Evolutionary conservation across 2,888 invertebrate species (phyloP).

Genomic region (Suillia variegata): DNA sequence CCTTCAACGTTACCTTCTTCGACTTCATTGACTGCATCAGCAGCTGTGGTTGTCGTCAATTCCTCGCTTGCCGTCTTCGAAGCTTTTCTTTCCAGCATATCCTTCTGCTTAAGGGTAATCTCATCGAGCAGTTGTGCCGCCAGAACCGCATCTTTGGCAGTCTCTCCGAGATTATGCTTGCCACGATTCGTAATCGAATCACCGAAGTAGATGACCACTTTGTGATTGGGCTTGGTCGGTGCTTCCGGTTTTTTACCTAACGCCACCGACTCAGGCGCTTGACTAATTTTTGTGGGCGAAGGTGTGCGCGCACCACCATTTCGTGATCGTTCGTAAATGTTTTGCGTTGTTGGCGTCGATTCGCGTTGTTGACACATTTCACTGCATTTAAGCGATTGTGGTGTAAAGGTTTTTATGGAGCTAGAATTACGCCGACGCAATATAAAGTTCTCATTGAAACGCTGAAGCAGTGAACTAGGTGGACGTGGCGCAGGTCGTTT

Average conservation of each 20-base stretch:
- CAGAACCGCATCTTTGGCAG: slow-evolving; percentile 24
- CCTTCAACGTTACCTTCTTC: slow-evolving; percentile 24
- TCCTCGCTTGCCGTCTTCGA: slow-evolving; percentile 4
- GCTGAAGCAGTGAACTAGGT: slow-evolving; percentile 48
- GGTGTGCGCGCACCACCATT: slow-evolving; percentile 42
- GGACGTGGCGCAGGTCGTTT: slow-evolving; percentile 52
- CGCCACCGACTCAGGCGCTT: slow-evolving; percentile 38
- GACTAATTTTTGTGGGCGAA: slow-evolving; percentile 50
- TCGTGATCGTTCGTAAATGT: slow-evolving; percentile 20
- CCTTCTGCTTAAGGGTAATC: slow-evolving; percentile 11
- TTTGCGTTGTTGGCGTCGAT: slow-evolving; percentile 25
- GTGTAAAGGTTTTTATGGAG: slow-evolving; percentile 55
- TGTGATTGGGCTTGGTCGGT: slow-evolving; percentile 62
- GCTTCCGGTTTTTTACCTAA: slow-evolving; percentile 55
- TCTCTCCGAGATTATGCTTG: slow-evolving; percentile 25
- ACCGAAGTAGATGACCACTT: slow-evolving; percentile 76
- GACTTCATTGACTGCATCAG: not conserved
- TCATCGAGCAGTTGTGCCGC: slow-evolving; percentile 24
- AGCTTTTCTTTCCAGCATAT: slow-evolving; percentile 22
- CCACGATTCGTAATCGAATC: slow-evolving; percentile 64
- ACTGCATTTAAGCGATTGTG: slow-evolving; percentile 50
- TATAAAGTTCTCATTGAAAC: slow-evolving; percentile 62
- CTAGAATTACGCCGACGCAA: slow-evolving; percentile 59
- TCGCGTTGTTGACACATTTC: slow-evolving; percentile 49
- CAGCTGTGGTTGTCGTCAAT: not conserved